Percentiles rank a stretch among this genome's conserved stretches.
phyloP scores from a whole-genome alignment of 1,140 invertebrate species.

The Ctenoplectra terminalis region DNA sequence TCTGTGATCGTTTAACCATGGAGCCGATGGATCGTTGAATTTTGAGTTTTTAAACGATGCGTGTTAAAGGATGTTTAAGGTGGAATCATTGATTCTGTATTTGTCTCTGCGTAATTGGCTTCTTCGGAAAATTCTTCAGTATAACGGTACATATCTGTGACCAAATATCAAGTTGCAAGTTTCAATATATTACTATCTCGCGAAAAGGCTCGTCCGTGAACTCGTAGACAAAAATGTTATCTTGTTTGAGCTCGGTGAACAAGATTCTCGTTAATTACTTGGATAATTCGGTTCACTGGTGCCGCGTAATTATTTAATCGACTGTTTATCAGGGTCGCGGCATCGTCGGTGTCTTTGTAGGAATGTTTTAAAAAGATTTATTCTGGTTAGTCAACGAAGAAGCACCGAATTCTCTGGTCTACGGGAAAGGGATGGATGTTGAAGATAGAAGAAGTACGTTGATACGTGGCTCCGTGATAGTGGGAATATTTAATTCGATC shows the following conservation, averaged over 20 bases:
- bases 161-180: neutral
- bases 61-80: neutral
- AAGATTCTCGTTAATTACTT: slow-evolving; percentile 29
- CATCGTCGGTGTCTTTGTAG: slow-evolving; percentile 22
- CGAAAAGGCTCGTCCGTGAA: neutral
- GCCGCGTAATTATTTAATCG: slow-evolving; percentile 34
- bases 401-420: neutral
- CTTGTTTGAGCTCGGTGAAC: neutral
- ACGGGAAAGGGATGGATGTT: slow-evolving; percentile 5
- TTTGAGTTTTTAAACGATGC: no score
- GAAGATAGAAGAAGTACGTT: slow-evolving; percentile 47
- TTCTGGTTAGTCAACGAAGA: neutral
- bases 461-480: slow-evolving; percentile 67
- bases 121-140: neutral
- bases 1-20: no score
- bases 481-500: slow-evolving; percentile 81
- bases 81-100: neutral
- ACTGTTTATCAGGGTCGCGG: neutral
- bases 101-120: neutral
- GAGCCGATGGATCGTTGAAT: no score
- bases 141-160: neutral
- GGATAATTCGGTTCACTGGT: slow-evolving; percentile 20
- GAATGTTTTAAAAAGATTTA: neutral
- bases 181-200: slow-evolving; percentile 10
- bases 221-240: neutral